Percentiles rank a stretch among this genome's conserved stretches.
phyloP scores from a whole-genome alignment of 2,888 invertebrate species.

The Drosophila colorata region DNA sequence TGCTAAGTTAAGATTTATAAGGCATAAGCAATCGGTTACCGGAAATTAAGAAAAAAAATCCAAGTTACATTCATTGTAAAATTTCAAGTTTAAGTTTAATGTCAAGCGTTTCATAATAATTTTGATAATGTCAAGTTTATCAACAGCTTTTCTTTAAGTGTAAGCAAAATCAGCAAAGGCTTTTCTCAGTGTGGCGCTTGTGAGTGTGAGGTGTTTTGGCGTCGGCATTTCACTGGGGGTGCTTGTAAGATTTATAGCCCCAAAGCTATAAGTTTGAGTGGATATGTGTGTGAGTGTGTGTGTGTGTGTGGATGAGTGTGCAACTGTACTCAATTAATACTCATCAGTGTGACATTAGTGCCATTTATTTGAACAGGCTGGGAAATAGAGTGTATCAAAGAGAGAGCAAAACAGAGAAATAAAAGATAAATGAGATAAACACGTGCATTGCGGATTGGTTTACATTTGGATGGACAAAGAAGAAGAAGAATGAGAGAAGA shows the following conservation, averaged over 20 bases:
- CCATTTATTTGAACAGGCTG: constrained; percentile 62
- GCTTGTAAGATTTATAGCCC: constrained; percentile 72
- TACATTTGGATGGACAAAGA: constrained; percentile 3
- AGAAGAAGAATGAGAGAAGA: not conserved
- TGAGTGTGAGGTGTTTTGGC: constrained; percentile 29
- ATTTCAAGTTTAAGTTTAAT: not conserved
- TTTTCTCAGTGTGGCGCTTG: constrained; percentile 19
- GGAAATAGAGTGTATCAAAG: constrained; percentile 35
- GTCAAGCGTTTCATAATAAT: not conserved
- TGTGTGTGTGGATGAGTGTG: constrained; percentile 23
- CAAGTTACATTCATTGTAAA: too few species aligned
- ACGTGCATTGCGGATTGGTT: constrained; percentile 63
- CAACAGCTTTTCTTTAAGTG: constrained; percentile 24
- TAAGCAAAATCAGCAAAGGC: constrained; percentile 34
- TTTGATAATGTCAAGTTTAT: not conserved
- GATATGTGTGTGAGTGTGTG: constrained; percentile 4
- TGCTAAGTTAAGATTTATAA: too few species aligned
- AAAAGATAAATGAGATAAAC: constrained; percentile 64
- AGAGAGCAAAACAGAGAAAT: constrained; percentile 34
- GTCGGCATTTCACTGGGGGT: constrained; percentile 44
- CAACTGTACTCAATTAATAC: constrained; percentile 79
- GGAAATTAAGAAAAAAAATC: too few species aligned
- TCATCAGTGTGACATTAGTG: constrained; percentile 81
- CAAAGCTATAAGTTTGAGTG: constrained; percentile 39
- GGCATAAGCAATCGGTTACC: too few species aligned